phyloP scores from a whole-genome alignment of 2,888 invertebrate species.

The Drosophila vallismaia region DNA sequence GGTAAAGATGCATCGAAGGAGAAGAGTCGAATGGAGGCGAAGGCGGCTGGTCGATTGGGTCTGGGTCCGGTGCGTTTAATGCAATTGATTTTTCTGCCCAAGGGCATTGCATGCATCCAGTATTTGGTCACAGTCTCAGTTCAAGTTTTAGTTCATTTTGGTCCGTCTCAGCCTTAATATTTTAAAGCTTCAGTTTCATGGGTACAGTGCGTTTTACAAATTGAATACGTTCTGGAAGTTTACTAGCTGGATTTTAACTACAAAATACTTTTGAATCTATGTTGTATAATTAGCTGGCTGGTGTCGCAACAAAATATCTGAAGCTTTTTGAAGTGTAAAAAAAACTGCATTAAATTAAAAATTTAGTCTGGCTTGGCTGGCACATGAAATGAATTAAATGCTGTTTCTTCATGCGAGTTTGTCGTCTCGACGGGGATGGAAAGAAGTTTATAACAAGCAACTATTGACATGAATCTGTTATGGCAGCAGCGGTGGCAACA shows the following conservation, averaged over 20 bases:
- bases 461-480: conserved; percentile 25
- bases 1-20: conserved; percentile 16
- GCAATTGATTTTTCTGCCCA: conserved; percentile 73
- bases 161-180: background rate
- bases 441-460: background rate
- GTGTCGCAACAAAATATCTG: background rate
- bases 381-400: background rate
- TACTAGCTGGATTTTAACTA: no score
- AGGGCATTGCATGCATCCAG: conserved; percentile 63
- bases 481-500: conserved; percentile 43
- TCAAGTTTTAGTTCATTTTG: conserved; percentile 2
- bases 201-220: background rate
- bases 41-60: conserved; percentile 22
- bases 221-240: no score
- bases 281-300: no score
- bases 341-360: conserved; percentile 1
- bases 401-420: background rate
- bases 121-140: conserved; percentile 2
- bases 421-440: background rate
- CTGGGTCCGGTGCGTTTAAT: conserved; percentile 65
- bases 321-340: background rate
- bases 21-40: conserved; percentile 10
- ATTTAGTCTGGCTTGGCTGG: background rate
- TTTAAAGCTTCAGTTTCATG: conserved; percentile 8
- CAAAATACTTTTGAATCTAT: background rate